phyloP scores from a whole-genome alignment of 2,797 vertebrate species.

The Synaphobranchus kaupii region DNA sequence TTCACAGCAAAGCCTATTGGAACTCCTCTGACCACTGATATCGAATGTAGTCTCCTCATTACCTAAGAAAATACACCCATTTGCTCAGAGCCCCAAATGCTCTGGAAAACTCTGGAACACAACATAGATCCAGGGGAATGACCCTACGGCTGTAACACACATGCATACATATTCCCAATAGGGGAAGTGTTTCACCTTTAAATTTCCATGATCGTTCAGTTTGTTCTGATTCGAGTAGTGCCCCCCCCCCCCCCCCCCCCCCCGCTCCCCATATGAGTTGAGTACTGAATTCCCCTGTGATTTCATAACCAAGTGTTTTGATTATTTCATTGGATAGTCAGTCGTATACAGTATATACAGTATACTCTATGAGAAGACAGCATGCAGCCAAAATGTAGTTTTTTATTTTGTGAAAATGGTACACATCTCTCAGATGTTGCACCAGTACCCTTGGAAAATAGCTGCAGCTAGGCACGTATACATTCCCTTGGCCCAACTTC shows the following conservation, averaged over 20 bases:
- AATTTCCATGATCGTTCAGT: neutral
- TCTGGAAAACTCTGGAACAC: neutral
- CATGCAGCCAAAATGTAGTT: neutral
- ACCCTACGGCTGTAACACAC: neutral
- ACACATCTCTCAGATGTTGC: neutral
- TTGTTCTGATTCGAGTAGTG: neutral
- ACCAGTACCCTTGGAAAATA: neutral
- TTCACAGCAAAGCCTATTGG: neutral
- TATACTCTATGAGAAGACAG: neutral
- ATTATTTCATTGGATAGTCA: neutral
- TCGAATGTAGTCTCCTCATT: conserved; percentile 68
- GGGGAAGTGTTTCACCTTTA: neutral
- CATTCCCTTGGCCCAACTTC: neutral
- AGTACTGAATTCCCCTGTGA: neutral
- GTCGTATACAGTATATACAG: neutral
- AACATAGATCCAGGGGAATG: neutral
- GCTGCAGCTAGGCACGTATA: neutral
- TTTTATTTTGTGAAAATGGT: neutral
- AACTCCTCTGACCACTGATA: conserved; percentile 51
- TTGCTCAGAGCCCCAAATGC: neutral
- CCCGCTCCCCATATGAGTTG: neutral
- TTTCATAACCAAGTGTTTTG: neutral
- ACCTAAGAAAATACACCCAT: conserved; percentile 21
- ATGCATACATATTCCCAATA: neutral
- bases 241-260: neutral